Base-by-base conservation (phyloP, 1,140 invertebrate species). In the Probaryconus sp. region DNA sequence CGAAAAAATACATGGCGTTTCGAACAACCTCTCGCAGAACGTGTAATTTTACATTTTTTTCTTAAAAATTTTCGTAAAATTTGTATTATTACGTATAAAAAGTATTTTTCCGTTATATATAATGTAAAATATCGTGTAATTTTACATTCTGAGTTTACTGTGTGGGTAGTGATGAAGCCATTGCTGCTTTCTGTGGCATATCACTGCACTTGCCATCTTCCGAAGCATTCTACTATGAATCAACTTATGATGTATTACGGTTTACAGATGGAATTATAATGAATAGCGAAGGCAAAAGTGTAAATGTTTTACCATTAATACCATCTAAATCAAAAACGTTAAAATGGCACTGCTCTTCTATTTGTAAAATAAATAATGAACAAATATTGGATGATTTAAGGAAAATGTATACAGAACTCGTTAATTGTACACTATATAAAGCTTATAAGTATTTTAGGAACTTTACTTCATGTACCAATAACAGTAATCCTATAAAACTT, bases 221-320 rank as follows among this genome's bases (percentile, higher is more conserved):
- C 1, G 56, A 60, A 28, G 9, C 43, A 14, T 60, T 14, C 20
- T 60, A 20, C 16, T 60, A 45, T 38, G 42, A 60, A 37, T 2
- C 56, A 21, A 4, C 33, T 1, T 60, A 60, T 38, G n/a, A n/a
- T n/a, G n/a, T n/a, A n/a, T n/a, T n/a, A n/a, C n/a, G n/a, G n/a
- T 33, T 7, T 56, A 9, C 21, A 5, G 1, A 17, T 18, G n/a
- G n/a, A 11, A 50, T 50, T 35, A 28, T 53, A 38, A 50, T 50
- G 47, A 18, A 50, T 31, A 11, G 30, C 2, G 10, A 33, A 21
- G 30, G 47, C 11, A 20, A 35, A 35, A 13, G 9, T 21, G 14
- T 24, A 24, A 50, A 50, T 35, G 14, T 50, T 1, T 13, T 50
- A 10, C 47, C 47, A 6, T 20, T 50, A 37, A 13, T 13, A 6